phyloP scores from a whole-genome alignment of 2,888 invertebrate species.

The Automeris io region DNA sequence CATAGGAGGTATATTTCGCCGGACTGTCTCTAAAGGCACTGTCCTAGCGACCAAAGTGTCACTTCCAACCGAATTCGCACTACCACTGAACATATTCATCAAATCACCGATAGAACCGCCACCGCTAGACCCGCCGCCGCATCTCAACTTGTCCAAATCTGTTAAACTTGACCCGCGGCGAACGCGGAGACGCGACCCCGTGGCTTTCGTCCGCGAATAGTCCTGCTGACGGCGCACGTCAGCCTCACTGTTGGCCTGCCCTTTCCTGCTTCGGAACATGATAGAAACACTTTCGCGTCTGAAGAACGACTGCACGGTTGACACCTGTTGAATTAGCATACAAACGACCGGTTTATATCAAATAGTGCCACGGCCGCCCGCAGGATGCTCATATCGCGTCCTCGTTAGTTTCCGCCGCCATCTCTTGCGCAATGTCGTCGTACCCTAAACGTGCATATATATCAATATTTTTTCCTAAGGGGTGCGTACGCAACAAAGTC shows the following conservation, averaged over 20 bases:
- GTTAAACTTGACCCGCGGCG: constrained; percentile 85
- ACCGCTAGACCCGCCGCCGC: constrained; percentile 57
- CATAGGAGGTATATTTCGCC: constrained; percentile 56
- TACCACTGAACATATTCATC: constrained; percentile 87
- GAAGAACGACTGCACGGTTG: constrained; percentile 42
- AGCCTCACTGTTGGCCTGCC: constrained; percentile 63
- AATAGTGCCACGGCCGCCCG: constrained; percentile 73
- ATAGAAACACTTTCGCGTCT: constrained; percentile 36
- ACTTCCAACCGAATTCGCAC: constrained; percentile 83
- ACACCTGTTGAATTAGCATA: constrained; percentile 66
- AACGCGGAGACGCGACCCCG: constrained; percentile 74
- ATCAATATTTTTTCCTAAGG: constrained; percentile 34
- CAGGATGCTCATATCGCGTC: constrained; percentile 66
- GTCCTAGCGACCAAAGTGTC: constrained; percentile 83
- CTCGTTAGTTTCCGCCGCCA: constrained; percentile 59
- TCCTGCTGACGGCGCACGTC: constrained; percentile 74
- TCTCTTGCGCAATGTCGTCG: constrained; percentile 51
- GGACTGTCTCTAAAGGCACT: constrained; percentile 84
- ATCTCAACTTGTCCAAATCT: constrained; percentile 81
- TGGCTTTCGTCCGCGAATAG: constrained; percentile 67
- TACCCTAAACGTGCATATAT: constrained; percentile 31
- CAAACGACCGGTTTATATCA: constrained; percentile 61
- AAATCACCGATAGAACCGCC: constrained; percentile 85
- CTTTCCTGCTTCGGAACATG: constrained; percentile 62
- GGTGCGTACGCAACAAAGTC: constrained; percentile 60